A percentile compares a stretch with the other conserved stretches of the same genome.
Conservation (phyloP, 2,113 vertebrate species). For the Bostrychus sinensis region DNA sequence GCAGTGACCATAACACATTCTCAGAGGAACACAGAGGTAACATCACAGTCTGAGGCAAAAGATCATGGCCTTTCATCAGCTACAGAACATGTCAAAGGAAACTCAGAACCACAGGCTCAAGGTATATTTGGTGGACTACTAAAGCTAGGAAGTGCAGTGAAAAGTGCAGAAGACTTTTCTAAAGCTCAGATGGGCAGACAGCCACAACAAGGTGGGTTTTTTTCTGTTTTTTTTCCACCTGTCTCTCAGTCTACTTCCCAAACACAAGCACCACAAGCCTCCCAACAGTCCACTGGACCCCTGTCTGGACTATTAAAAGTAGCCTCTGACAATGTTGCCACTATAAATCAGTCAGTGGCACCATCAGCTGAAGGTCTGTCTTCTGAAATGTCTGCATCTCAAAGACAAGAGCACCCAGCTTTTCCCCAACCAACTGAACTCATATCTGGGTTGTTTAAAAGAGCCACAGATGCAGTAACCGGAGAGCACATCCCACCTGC, state of each 20-base stretch:
- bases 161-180: conserved; percentile 73
- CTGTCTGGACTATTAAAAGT: conserved; percentile 77
- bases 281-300: conserved; percentile 63
- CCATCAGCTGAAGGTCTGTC: conserved; percentile 19
- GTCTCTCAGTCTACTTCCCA: conserved; percentile 47
- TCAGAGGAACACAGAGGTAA: conserved; percentile 10
- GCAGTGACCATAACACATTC: conserved; percentile 17
- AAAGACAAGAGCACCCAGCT: conserved; percentile 40
- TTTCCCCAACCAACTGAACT: conserved; percentile 49
- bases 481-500: conserved; percentile 48
- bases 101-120: conserved; percentile 43
- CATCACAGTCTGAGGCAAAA: conserved; percentile 16
- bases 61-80: conserved; percentile 19
- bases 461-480: conserved; percentile 65
- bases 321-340: conserved; percentile 58
- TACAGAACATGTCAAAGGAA: conserved; percentile 14
- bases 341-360: conserved; percentile 44
- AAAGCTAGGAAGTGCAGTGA: conserved; percentile 77
- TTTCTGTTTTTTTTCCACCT: conserved; percentile 76
- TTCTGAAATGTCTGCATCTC: conserved; percentile 27
- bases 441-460: conserved; percentile 73
- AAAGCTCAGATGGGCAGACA: conserved; percentile 40
- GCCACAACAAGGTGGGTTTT: conserved; percentile 72
- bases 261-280: conserved; percentile 34
- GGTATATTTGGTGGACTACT: conserved; percentile 70